Evolutionary conservation across 2,888 invertebrate genomes (phyloP).

Genomic region (Steinernema scapterisci): DNA sequence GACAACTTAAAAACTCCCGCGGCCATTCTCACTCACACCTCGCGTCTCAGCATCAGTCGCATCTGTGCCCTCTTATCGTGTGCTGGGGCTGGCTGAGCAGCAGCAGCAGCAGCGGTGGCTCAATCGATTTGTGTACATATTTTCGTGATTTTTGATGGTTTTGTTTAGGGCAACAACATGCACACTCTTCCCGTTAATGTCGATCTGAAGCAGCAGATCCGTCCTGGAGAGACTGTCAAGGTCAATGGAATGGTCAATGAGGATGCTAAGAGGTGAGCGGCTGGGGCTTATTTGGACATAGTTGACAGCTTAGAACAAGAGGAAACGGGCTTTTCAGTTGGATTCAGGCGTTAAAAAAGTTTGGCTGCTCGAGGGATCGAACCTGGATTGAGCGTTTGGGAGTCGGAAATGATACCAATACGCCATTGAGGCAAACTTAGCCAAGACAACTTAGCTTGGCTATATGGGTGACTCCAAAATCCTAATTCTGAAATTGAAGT

Average conservation of each 20-base stretch:
- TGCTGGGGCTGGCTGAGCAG: too few species aligned
- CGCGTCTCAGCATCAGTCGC: not conserved
- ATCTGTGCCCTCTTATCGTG: slow-evolving; percentile 7
- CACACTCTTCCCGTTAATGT: slow-evolving; percentile 21
- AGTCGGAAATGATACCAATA: too few species aligned
- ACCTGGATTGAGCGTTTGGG: too few species aligned
- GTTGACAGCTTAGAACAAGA: too few species aligned
- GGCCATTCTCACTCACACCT: not conserved
- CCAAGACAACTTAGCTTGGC: too few species aligned
- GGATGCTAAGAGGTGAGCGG: not conserved
- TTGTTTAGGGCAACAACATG: not conserved
- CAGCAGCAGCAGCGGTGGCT: not conserved
- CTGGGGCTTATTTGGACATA: not conserved
- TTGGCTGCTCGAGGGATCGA: too few species aligned
- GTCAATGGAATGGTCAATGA: not conserved
- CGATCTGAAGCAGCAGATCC: slow-evolving; percentile 28
- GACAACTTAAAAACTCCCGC: slow-evolving; percentile 29
- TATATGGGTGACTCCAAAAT: too few species aligned
- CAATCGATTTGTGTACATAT: not conserved
- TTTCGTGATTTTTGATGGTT: not conserved
- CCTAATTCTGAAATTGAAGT: too few species aligned
- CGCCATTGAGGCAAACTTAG: too few species aligned
- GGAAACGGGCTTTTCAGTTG: too few species aligned
- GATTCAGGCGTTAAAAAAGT: too few species aligned
- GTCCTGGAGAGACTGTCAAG: slow-evolving; percentile 24